Conservation (phyloP, 2,888 invertebrate genomes). For the Lamellibrachia satsuma region DNA sequence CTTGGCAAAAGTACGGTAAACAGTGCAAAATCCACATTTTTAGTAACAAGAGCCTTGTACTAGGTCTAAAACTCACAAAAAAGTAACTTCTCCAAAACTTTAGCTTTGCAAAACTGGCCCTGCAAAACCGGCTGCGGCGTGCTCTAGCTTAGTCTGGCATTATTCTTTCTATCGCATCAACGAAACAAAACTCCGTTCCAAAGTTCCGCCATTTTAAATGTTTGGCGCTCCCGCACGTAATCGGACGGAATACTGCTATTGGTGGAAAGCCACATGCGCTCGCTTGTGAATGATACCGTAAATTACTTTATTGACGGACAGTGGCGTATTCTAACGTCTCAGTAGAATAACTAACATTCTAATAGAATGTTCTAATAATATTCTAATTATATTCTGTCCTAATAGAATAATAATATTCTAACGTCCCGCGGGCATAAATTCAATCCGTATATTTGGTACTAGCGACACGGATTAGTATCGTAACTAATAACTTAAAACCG, state of each 20-base stretch:
- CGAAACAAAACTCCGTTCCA: background rate
- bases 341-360: background rate
- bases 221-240: constrained; percentile 12
- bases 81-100: background rate
- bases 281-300: background rate
- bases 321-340: background rate
- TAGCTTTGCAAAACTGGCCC: background rate
- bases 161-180: too few relatives aligned
- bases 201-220: background rate
- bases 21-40: too few relatives aligned
- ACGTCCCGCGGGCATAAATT: too few relatives aligned
- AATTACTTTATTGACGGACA: background rate
- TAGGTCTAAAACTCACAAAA: too few relatives aligned
- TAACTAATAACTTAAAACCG: too few relatives aligned
- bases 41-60: too few relatives aligned
- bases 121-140: background rate
- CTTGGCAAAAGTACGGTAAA: too few relatives aligned
- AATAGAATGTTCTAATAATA: background rate
- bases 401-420: too few relatives aligned
- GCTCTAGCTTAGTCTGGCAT: background rate
- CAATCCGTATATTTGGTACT: too few relatives aligned
- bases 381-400: too few relatives aligned
- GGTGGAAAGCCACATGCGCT: background rate
- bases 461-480: too few relatives aligned
- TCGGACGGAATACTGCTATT: background rate